Base-by-base conservation (phyloP, 2,888 invertebrate species). In the Sceliomorpha sp. region DNA sequence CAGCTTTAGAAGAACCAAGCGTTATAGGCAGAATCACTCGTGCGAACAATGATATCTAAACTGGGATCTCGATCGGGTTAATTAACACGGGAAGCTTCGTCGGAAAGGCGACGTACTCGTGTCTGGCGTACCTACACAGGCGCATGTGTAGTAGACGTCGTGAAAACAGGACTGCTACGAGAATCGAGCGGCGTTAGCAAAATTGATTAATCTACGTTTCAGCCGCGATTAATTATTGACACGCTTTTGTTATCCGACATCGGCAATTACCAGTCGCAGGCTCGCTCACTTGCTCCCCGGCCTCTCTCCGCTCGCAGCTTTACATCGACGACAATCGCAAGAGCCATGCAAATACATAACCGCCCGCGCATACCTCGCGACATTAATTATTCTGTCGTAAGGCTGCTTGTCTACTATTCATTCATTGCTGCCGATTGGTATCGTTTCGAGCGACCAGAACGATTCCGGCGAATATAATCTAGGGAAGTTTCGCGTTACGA, bases 171-270 rank as follows among this genome's bases (percentile, higher is more conserved):
- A 47, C 34, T 24, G 48, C 53, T 26, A 37, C 48, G 47, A 42
- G 17, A 47, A 56, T 50, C 37, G 50, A 13, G 14, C 26, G 55
- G 75, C 75, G 78, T 77, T 76, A 75, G 72, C 76, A 73, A 80
- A 82, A 85, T 85, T 84, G 83, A 86, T 85, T 84, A 84, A 85
- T 84, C 80, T 79, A 50, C 64, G 51, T 50, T 68, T 70, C 72
- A 69, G 53, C 44, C 48, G 73, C 79, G 78, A 86, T 86, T 84
- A 85, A 86, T 86, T 86, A 84, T 83, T 81, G 82, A 83, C 82
- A 81, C 85, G 81, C 81, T 82, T 81, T 77, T 79, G 73, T 79
- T 83, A 79, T 79, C 79, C 72, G 63, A 73, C 76, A 79, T 81
- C 80, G 74, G 80, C 79, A 79, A 70, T 70, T 70, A 70, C 66